Percentiles rank a stretch among this genome's conserved stretches.
Evolutionary conservation across 2,113 vertebrate species (phyloP).

Genomic region (Hassar affinis): DNA sequence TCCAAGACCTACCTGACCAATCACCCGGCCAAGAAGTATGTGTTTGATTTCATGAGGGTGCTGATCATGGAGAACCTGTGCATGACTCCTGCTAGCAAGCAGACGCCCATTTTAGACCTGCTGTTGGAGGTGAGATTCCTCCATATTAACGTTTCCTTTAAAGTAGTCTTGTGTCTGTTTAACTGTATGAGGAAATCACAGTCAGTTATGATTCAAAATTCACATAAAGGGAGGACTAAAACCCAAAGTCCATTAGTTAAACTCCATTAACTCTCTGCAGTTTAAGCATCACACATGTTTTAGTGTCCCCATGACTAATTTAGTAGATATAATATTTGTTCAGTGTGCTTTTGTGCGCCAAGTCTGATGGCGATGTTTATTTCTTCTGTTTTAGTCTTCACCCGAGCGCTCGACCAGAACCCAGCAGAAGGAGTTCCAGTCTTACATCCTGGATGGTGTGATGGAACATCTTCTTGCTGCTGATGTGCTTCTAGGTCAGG

Average conservation of each 20-base stretch:
- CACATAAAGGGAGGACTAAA: not conserved
- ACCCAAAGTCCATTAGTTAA: not conserved
- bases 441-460: conserved; percentile 92
- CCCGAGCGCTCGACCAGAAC: conserved; percentile 96
- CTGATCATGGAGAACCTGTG: conserved; percentile 98
- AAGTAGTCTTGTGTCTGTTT: not conserved
- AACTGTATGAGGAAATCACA: not conserved
- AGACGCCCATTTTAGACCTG: conserved; percentile 91
- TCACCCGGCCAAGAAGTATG: conserved; percentile 96
- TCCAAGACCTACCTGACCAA: conserved; percentile 96
- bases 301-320: not conserved
- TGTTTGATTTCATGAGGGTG: conserved; percentile 97
- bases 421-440: conserved; percentile 98
- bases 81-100: conserved; percentile 92
- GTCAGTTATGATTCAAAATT: not conserved
- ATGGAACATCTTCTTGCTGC: conserved; percentile 98
- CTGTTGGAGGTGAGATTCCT: conserved; percentile 84
- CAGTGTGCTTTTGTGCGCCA: not conserved
- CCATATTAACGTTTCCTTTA: not conserved
- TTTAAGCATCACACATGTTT: not conserved
- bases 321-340: not conserved
- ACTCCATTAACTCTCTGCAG: not conserved
- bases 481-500: conserved; percentile 90
- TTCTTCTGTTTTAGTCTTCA: conserved; percentile 87
- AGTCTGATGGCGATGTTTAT: conserved; percentile 21